Conservation (phyloP, 2,113 vertebrate genomes). For the Paramormyrops kingsleyae region DNA sequence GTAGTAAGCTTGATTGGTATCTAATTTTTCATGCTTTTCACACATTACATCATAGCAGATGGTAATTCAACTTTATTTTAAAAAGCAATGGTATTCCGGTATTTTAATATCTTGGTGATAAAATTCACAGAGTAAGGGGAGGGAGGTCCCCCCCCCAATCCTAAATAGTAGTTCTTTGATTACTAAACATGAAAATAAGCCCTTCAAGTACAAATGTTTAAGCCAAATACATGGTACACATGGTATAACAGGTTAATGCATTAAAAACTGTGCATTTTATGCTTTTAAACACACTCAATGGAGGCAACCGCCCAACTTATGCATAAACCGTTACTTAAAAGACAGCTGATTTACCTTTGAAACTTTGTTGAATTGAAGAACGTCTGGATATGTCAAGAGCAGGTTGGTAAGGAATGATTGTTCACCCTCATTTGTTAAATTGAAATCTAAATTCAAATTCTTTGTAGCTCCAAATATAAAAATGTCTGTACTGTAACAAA, state of each 20-base stretch:
- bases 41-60: neutral
- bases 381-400: slow-evolving; percentile 34
- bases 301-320: neutral
- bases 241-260: no score
- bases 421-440: slow-evolving; percentile 31
- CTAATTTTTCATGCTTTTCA: neutral
- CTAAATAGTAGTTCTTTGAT: neutral
- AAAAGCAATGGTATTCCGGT: neutral
- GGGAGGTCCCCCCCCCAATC: neutral
- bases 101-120: neutral
- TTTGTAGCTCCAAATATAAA: slow-evolving; percentile 32
- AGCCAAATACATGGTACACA: neutral
- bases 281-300: no score
- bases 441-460: slow-evolving; percentile 31
- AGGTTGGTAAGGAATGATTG: slow-evolving; percentile 36
- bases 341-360: slow-evolving; percentile 29
- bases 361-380: slow-evolving; percentile 27
- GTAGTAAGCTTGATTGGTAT: neutral
- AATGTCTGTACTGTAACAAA: slow-evolving; percentile 20
- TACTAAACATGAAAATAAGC: neutral
- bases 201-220: neutral
- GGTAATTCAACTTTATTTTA: neutral
- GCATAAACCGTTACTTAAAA: neutral
- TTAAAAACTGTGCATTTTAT: no score
- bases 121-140: neutral